Base-by-base conservation (phyloP, 2,888 invertebrate species). In the Cheilosia urbana region DNA sequence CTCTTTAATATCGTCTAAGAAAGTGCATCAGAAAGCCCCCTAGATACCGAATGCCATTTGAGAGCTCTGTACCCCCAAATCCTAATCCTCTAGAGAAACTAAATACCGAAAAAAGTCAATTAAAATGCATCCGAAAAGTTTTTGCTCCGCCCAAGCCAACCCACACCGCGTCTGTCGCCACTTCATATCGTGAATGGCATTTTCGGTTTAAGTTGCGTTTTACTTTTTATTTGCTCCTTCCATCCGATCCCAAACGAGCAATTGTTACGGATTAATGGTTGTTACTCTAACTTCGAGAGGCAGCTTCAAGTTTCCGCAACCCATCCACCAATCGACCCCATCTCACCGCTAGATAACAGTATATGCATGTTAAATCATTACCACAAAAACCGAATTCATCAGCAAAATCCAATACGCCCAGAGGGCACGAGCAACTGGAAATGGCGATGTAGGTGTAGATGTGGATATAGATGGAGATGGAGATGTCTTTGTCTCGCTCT, bases 341-440 rank as follows among this genome's bases (percentile, higher is more conserved):
- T 6, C 37, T 15, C 62, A 37, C 27, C 68, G 53, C 13, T 66
- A 85, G 85, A 85, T 81, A 81, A 81, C 85, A 63, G 55, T 81
- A 53, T 76, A 85, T 85, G 85, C 85, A 85, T 85, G 85, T 85
- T 85, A 81, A 85, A 81, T 85, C 81, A 85, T 85, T 85, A 85
- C 85, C 81, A 73, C 76, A 85, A 85, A 81, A 85, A 85, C 80
- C 80, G 66, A 85, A 81, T 81, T 85, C 85, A 85, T 85, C 85
- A 85, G 81, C 85, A 85, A 77, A 85, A 85, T 72, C 81, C 81
- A 81, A 85, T 81, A 85, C 55, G 63, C 71, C 68, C 71, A 21
- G 9, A 21, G 60, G 75, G 75, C 15, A 27, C 15, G 5, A 24
- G 21, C 19, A 75, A 57, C 34, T 57, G 62, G 40, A 24, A 62